phyloP scores from a whole-genome alignment of 2,888 invertebrate genomes.

The Hypena proboscidalis region DNA sequence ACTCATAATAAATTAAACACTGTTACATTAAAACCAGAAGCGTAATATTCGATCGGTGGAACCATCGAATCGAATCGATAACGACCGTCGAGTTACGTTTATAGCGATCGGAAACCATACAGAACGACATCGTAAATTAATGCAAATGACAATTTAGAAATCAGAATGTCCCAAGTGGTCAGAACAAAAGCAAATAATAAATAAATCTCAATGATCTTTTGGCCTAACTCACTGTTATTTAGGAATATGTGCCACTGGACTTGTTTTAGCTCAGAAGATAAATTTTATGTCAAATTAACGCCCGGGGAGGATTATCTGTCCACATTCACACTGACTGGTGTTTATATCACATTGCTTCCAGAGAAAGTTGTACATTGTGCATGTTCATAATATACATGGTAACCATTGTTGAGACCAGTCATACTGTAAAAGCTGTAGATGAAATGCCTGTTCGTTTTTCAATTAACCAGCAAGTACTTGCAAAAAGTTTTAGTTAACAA shows the following conservation, averaged over 20 bases:
- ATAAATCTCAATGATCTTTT: conserved; percentile 54
- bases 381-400: no score
- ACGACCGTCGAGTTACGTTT: conserved; percentile 48
- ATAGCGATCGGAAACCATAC: conserved; percentile 43
- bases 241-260: conserved; percentile 40
- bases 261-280: conserved; percentile 47
- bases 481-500: no score
- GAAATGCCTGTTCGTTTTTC: no score
- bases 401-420: no score
- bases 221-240: conserved; percentile 41
- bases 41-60: conserved; percentile 21
- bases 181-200: conserved; percentile 57
- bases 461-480: no score
- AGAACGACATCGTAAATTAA: conserved; percentile 57
- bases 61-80: conserved; percentile 47
- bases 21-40: conserved; percentile 42
- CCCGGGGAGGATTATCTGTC: conserved; percentile 26
- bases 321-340: conserved; percentile 19
- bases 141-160: conserved; percentile 62
- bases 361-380: conserved; percentile 31
- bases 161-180: conserved; percentile 37
- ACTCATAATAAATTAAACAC: conserved; percentile 32
- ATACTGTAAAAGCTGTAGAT: no score
- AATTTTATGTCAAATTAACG: conserved; percentile 48
- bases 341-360: conserved; percentile 22